Evolutionary conservation across 2,113 vertebrate genomes (phyloP).

Genomic region (Prunella himalayana): DNA sequence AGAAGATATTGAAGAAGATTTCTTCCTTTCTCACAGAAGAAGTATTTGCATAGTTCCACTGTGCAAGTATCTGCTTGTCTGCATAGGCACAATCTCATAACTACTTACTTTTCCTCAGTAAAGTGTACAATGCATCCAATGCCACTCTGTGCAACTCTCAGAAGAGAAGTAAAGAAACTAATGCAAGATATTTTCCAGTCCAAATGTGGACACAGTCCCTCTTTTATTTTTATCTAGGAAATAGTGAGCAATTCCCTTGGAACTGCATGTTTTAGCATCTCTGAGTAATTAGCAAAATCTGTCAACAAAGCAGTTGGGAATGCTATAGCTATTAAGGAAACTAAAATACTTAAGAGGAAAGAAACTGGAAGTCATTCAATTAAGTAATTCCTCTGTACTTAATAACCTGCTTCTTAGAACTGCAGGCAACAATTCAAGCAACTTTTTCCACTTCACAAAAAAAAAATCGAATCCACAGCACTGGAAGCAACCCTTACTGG

Average conservation of each 20-base stretch:
- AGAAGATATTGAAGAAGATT: neutral
- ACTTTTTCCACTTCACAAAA: neutral
- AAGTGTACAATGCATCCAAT: neutral
- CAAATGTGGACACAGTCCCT: neutral
- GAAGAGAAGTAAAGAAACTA: neutral
- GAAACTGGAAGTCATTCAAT: neutral
- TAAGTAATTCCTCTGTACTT: neutral
- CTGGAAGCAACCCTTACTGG: neutral
- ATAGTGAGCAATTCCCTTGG: neutral
- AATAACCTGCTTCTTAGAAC: neutral
- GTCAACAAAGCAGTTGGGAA: neutral
- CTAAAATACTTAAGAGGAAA: neutral
- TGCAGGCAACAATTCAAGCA: neutral
- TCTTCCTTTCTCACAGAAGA: neutral
- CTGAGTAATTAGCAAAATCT: conserved; percentile 13
- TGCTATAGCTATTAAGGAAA: neutral
- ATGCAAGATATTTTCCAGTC: neutral
- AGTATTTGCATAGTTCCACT: neutral
- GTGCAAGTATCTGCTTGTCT: neutral
- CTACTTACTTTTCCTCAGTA: neutral
- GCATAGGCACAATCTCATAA: neutral
- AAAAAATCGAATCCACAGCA: neutral
- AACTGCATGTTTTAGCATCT: neutral
- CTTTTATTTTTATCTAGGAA: conserved; percentile 13
- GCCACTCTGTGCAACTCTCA: neutral